Evolutionary conservation across 2,888 invertebrate genomes (phyloP).

Genomic region (Archips crataeganus): DNA sequence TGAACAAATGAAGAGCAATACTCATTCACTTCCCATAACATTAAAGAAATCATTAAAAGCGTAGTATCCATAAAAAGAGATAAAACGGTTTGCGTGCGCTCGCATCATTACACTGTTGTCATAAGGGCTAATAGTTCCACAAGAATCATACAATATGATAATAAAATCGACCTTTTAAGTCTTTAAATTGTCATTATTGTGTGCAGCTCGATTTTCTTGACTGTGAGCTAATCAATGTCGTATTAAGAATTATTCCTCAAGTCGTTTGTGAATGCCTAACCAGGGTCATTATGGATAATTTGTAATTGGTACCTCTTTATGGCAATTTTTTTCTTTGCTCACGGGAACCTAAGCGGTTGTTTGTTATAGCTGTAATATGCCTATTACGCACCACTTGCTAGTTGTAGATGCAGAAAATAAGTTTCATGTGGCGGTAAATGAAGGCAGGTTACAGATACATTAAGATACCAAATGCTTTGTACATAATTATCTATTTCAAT

Average conservation of each 20-base stretch:
- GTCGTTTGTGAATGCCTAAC: conserved; percentile 83
- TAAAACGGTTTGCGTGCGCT: conserved; percentile 76
- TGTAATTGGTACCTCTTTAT: conserved; percentile 80
- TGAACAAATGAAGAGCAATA: conserved; percentile 10
- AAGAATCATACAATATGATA: conserved; percentile 85
- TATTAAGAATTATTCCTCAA: conserved; percentile 81
- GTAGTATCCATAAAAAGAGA: conserved; percentile 42
- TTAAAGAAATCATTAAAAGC: conserved; percentile 41
- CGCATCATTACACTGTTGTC: conserved; percentile 80
- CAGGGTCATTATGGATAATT: conserved; percentile 71
- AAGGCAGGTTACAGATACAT: not conserved
- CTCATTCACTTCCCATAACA: conserved; percentile 25
- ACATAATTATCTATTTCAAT: too few relatives aligned
- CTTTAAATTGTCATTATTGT: conserved; percentile 84
- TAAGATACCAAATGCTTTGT: not conserved
- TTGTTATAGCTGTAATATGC: conserved; percentile 43
- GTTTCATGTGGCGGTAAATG: conserved; percentile 1
- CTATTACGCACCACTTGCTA: not conserved
- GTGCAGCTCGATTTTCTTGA: conserved; percentile 68
- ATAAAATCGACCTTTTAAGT: conserved; percentile 84
- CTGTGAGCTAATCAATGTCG: conserved; percentile 81
- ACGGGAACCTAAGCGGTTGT: conserved; percentile 43
- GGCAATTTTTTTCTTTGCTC: conserved; percentile 61
- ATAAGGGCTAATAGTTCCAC: conserved; percentile 84
- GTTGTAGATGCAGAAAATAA: conserved; percentile 30